Evolutionary conservation across 2,113 vertebrate species (phyloP), one percentile per base, ranked within the genome.

Genomic region (Connochaetes taurinus): DNA sequence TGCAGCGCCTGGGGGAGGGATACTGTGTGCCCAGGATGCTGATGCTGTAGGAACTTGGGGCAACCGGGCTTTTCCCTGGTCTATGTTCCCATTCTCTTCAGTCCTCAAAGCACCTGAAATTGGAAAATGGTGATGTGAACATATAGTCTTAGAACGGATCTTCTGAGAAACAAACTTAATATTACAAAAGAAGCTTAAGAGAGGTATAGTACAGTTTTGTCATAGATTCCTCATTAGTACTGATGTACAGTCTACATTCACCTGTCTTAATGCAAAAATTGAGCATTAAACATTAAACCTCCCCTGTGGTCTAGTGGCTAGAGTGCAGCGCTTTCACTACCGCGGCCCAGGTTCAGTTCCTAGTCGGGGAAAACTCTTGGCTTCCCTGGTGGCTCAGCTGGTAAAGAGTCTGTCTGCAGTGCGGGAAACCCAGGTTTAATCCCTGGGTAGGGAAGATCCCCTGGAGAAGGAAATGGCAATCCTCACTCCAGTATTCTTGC

Each of bases 281-380:
- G 92, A 50, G 67, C 71, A 76, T 74, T 74, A 74, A 74, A 74
- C 21, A 23, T 74, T 74, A 74, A 25, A 13, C n/a, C 5, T 40
- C 21, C 36, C 67, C 19, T 13, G 67, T 74, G n/a, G 67, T 25
- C 9, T 74, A 74, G 67, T 25, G 67, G n/a, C 36, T 40, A 11
- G 67, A 71, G n/a, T 71, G 21, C 5, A 5, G n/a, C n/a, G 0
- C 64, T 74, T 13, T 25, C 36, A 25, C 21, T 10, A 11, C 67
- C 0, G 0, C 0, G 0, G 67, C 36, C n/a, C n/a, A 11, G n/a
- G 36, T 74, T 74, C 36, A 74, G 5, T 25, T 23, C 11, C 67
- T 74, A 40, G 21, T 74, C 19, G 40, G 67, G 67, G 36, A 74
- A 71, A 25, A 40, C 67, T 40, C 67, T 40, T 5, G 10, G 36